Evolutionary conservation across 2,888 invertebrate genomes (phyloP), one percentile per base, ranked within the genome.

Genomic region (Drosophila bunnanda): DNA sequence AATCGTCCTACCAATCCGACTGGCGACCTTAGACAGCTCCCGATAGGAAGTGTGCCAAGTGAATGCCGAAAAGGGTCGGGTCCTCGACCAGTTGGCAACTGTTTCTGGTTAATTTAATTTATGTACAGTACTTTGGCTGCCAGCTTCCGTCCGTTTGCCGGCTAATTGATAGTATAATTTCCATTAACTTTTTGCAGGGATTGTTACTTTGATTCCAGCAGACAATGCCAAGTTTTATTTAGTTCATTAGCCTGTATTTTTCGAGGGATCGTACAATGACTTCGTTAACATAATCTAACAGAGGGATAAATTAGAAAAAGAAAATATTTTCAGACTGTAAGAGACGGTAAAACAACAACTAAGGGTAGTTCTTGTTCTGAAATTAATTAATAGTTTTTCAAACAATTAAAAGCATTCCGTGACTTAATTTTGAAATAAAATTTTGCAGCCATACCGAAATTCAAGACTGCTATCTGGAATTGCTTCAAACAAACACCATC

Each of bases 381-480:
- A 32, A 5, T 32, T 15, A 15, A 32, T 9, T 20, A 32, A 32
- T 32, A n/a, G 5, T n/a, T n/a, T 25, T n/a, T 25, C 41, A n/a
- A 39, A 39, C 9, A 17, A 9, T 17, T 9, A 9, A 0, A 12
- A 41, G 2, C 41, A 41, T 20, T 20, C 6, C 10, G 10, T 5
- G 15, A 0, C 25, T 44, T 5, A 15, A 15, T 25, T 2, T 44
- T 30, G 1, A 9, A n/a, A 6, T 13, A 12, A 4, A 7, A 20
- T 7, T 32, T 82, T 88, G 58, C 78, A 84, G 83, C 75, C 72
- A 80, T 76, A 83, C 77, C 88, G 80, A 84, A 75, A 61, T 69
- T 66, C 58, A 86, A 89, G 89, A 89, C 87, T 88, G 89, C 75
- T 76, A 83, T 77, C 70, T 75, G 87, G 84, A 88, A 88, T 88